These are phyloP conservation scores for Nasonia oneida DNA, from an alignment of 2,888 invertebrate genomes.

Conservation along the genomic window DNA sequence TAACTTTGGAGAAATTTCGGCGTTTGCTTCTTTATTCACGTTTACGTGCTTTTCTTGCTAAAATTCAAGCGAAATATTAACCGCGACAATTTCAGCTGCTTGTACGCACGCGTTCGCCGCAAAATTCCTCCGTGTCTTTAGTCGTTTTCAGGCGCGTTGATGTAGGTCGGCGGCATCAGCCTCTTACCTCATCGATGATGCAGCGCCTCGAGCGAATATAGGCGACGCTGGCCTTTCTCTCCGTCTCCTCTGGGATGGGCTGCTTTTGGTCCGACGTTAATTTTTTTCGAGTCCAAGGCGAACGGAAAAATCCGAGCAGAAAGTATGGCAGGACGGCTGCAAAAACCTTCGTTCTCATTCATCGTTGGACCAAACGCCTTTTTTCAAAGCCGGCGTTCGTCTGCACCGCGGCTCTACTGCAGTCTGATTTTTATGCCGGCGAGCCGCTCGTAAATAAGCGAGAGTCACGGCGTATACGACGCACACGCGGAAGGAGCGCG, in stretches of 20 bases:
- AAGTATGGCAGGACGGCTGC: too few relatives aligned
- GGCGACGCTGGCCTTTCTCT: background rate
- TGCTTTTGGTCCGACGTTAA: background rate
- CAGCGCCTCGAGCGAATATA: background rate
- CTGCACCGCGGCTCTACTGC: background rate
- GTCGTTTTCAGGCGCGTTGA: background rate
- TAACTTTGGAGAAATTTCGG: too few relatives aligned
- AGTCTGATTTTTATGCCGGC: background rate
- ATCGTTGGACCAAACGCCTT: background rate
- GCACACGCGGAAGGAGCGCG: background rate
- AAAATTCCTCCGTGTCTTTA: too few relatives aligned
- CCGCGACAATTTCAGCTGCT: too few relatives aligned
- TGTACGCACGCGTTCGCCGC: too few relatives aligned
- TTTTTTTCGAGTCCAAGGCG: too few relatives aligned
- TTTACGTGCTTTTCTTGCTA: background rate
- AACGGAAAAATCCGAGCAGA: too few relatives aligned
- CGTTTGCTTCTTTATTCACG: background rate
- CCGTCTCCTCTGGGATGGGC: background rate
- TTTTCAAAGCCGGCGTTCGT: background rate
- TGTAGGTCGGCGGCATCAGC: constrained; percentile 1
- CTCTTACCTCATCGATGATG: constrained; percentile 52
- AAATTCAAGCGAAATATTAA: too few relatives aligned
- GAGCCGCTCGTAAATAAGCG: background rate
- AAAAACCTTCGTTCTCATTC: too few relatives aligned
- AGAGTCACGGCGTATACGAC: too few relatives aligned